Percentiles rank a stretch among this genome's conserved stretches.
Evolutionary conservation across 2,888 invertebrate genomes (phyloP).

Genomic region (Xylocampa areola): DNA sequence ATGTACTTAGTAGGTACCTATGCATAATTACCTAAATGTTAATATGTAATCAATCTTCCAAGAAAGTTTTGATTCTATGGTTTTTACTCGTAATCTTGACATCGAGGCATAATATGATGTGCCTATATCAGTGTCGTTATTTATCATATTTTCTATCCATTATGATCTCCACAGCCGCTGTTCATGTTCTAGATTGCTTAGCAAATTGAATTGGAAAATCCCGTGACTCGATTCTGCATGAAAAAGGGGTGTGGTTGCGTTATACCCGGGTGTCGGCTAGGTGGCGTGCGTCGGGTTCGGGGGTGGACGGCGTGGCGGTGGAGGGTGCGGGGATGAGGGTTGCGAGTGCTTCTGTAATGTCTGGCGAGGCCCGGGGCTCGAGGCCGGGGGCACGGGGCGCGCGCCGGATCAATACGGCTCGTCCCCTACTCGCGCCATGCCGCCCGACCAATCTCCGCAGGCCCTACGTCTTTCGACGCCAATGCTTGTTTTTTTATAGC

Average conservation of each 20-base stretch:
- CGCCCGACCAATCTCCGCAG: slow-evolving; percentile 85
- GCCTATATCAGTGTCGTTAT: slow-evolving; percentile 28
- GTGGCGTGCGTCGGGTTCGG: slow-evolving; percentile 72
- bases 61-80: slow-evolving; percentile 33
- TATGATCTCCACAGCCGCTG: slow-evolving; percentile 55
- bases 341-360: slow-evolving; percentile 82
- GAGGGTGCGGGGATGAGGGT: slow-evolving; percentile 71
- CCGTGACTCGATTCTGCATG: slow-evolving; percentile 84
- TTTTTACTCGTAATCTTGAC: slow-evolving; percentile 28
- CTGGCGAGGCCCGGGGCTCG: slow-evolving; percentile 71
- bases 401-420: slow-evolving; percentile 82
- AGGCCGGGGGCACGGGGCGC: slow-evolving; percentile 61
- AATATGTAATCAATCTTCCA: slow-evolving; percentile 52
- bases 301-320: slow-evolving; percentile 65
- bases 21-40: too few relatives aligned
- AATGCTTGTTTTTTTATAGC: slow-evolving; percentile 87
- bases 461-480: slow-evolving; percentile 89
- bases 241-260: slow-evolving; percentile 88
- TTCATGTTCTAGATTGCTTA: slow-evolving; percentile 71
- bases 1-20: slow-evolving; percentile 39
- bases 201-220: slow-evolving; percentile 88
- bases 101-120: slow-evolving; percentile 4
- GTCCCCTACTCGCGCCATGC: slow-evolving; percentile 76
- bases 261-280: slow-evolving; percentile 73
- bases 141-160: slow-evolving; percentile 56